These are phyloP conservation scores for Suncus etruscus DNA, from an alignment of 2,113 vertebrate species.

Conservation along the genomic window DNA sequence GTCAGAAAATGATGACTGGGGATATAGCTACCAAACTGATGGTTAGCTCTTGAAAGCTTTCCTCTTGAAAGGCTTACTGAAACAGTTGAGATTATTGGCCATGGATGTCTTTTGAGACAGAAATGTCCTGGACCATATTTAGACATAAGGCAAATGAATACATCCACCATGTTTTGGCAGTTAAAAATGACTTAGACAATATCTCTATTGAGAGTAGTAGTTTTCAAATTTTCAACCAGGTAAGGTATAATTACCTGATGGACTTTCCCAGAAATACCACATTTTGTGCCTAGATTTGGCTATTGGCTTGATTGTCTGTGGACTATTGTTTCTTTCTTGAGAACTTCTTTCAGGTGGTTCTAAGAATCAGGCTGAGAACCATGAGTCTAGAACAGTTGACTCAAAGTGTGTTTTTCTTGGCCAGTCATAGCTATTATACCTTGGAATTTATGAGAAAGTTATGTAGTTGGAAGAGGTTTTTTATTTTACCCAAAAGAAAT, in stretches of 20 bases:
- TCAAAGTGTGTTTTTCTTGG: not conserved
- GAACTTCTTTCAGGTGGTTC: not conserved
- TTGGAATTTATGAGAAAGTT: no score
- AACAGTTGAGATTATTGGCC: constrained; percentile 37
- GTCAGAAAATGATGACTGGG: constrained; percentile 16
- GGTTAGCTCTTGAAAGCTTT: constrained; percentile 47
- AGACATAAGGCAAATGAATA: constrained; percentile 6
- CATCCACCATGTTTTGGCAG: not conserved
- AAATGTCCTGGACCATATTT: constrained; percentile 17
- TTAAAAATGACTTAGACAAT: no score
- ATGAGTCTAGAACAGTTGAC: not conserved
- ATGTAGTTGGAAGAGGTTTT: no score
- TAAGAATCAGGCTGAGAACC: not conserved
- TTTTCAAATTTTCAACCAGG: not conserved
- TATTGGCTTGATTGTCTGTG: not conserved
- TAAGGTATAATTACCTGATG: not conserved
- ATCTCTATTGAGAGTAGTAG: not conserved
- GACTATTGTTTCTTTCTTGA: accelerated
- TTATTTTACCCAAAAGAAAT: no score
- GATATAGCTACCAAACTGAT: constrained; percentile 10
- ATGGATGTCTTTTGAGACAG: not conserved
- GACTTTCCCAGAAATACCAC: not conserved
- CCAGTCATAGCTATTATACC: no score
- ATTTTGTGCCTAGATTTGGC: not conserved
- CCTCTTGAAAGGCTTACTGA: constrained; percentile 46